These are phyloP conservation scores for Dipodomys ordii DNA, from an alignment of 2,113 vertebrate genomes.

Conservation along the genomic window DNA sequence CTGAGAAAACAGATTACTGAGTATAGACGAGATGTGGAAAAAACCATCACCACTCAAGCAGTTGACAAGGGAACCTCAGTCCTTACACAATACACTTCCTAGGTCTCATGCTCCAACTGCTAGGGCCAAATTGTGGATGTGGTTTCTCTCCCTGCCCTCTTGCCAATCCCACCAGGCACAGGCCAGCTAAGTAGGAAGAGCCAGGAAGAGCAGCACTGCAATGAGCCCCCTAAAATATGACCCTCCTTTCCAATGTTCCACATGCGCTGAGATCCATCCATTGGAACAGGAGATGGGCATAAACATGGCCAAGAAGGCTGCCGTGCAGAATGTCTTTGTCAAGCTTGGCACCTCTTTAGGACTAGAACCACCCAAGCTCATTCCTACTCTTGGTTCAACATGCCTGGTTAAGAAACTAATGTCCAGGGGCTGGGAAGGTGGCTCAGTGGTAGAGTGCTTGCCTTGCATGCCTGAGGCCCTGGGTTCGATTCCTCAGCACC, in stretches of 20 bases:
- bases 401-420: background rate
- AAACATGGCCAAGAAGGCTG: background rate
- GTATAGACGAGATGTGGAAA: background rate
- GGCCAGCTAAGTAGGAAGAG: accelerated
- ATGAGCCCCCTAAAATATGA: background rate
- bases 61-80: background rate
- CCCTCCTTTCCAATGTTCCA: background rate
- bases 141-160: background rate
- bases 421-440: too few species aligned
- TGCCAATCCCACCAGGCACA: background rate
- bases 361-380: background rate
- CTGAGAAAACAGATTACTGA: background rate
- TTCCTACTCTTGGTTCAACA: background rate
- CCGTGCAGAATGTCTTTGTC: background rate
- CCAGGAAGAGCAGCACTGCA: background rate
- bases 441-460: too few species aligned
- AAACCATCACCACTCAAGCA: accelerated
- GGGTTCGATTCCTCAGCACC: too few species aligned
- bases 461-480: too few species aligned
- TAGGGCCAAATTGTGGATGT: background rate
- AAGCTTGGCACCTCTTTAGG: background rate
- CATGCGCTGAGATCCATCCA: too few species aligned
- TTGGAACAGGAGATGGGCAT: background rate
- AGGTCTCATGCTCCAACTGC: background rate
- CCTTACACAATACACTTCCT: background rate